These are phyloP conservation scores for Leucophenga varia DNA, from an alignment of 1,140 invertebrate species.

Conservation along the genomic window DNA sequence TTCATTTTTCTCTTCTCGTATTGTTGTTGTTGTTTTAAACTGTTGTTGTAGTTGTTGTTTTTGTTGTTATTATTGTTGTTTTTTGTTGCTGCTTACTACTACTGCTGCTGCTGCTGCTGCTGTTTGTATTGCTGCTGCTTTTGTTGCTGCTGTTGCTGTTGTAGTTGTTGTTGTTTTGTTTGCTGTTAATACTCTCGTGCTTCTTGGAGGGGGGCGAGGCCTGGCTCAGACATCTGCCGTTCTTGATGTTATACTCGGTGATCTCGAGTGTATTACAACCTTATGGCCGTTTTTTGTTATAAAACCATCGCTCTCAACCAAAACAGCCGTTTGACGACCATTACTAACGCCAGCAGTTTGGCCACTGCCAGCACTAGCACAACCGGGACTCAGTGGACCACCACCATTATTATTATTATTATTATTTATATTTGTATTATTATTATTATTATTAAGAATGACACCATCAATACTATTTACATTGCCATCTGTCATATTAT, in stretches of 20 bases:
- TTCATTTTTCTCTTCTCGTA: constrained; percentile 4
- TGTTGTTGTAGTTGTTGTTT: constrained; percentile 17
- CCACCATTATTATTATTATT: constrained; percentile 10
- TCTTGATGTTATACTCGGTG: constrained; percentile 76
- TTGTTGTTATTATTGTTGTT: constrained; percentile 14
- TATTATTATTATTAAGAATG: neutral
- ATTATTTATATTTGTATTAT: constrained; percentile 8
- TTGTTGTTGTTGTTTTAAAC: constrained; percentile 21
- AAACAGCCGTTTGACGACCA: constrained; percentile 72
- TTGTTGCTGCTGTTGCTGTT: constrained; percentile 12
- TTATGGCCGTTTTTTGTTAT: constrained; percentile 82
- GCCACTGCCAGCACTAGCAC: constrained; percentile 28
- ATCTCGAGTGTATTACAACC: constrained; percentile 84
- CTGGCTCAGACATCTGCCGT: constrained; percentile 78
- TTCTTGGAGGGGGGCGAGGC: constrained; percentile 62
- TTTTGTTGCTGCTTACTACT: constrained; percentile 21
- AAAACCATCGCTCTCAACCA: constrained; percentile 79
- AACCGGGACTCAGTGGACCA: constrained; percentile 37
- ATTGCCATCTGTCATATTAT: constrained; percentile 22
- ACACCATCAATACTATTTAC: constrained; percentile 39
- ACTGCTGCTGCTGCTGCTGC: constrained; percentile 12
- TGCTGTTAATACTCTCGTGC: constrained; percentile 53
- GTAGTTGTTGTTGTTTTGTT: constrained; percentile 3
- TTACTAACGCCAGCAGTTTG: constrained; percentile 27
- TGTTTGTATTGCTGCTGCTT: constrained; percentile 20